Evolutionary conservation across 2,888 invertebrate species (phyloP).

Genomic region (Notodonta dromedarius): DNA sequence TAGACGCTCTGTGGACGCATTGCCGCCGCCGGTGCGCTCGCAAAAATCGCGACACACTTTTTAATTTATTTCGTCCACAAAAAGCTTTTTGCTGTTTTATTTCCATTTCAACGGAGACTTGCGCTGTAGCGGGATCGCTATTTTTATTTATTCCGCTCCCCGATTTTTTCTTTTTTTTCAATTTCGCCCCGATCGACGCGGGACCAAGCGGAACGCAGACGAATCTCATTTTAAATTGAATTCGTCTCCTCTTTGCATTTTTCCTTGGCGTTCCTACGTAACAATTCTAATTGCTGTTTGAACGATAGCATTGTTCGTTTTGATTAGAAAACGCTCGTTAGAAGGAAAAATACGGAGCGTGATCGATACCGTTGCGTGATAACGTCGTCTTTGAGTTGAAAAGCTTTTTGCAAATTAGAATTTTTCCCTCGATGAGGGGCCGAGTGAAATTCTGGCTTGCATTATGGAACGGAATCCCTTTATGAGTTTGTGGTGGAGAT

Average conservation of each 20-base stretch:
- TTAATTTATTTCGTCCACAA: conserved; percentile 84
- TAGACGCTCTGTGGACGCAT: conserved; percentile 42
- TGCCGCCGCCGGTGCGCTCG: conserved; percentile 54
- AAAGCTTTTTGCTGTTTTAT: conserved; percentile 81
- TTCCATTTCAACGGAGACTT: conserved; percentile 84
- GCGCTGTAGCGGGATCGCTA: conserved; percentile 83
- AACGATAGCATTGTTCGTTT: conserved; percentile 72
- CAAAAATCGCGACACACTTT: conserved; percentile 80
- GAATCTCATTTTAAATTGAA: conserved; percentile 82
- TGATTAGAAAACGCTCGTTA: conserved; percentile 60
- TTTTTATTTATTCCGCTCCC: conserved; percentile 80
- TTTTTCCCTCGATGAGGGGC: conserved; percentile 44
- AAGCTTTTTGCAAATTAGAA: conserved; percentile 73
- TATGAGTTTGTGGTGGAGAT: neutral
- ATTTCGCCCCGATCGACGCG: conserved; percentile 79
- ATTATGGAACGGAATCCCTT: neutral
- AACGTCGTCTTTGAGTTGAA: conserved; percentile 59
- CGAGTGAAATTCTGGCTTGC: conserved; percentile 15
- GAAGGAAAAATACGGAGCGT: conserved; percentile 50
- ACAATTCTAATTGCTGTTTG: conserved; percentile 79
- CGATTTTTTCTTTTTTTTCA: conserved; percentile 74
- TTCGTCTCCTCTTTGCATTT: conserved; percentile 74
- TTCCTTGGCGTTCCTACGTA: conserved; percentile 65
- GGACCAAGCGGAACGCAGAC: conserved; percentile 77
- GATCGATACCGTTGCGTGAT: conserved; percentile 72